These are phyloP conservation scores for Dinocampus coccinellae DNA, from an alignment of 2,888 invertebrate species.

Conservation along the genomic window DNA sequence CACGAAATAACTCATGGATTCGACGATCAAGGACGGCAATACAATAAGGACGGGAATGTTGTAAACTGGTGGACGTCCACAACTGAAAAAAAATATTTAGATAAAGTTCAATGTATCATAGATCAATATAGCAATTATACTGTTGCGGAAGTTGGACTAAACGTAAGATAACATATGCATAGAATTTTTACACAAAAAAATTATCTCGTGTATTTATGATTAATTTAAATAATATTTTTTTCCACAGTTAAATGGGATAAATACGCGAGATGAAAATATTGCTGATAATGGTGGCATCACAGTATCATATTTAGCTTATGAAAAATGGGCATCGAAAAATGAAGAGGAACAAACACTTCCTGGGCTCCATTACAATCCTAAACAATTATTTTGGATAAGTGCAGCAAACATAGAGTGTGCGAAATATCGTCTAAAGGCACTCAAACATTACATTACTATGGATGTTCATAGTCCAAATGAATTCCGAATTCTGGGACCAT, in stretches of 20 bases:
- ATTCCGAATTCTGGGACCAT: conserved; percentile 75
- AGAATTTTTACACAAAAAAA: neutral
- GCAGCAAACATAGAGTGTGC: conserved; percentile 77
- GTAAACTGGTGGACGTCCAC: conserved; percentile 92
- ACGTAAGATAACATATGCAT: conserved; percentile 72
- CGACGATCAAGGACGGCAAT: conserved; percentile 89
- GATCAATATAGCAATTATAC: conserved; percentile 94
- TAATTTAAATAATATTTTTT: neutral
- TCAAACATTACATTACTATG: conserved; percentile 85
- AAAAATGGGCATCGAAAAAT: conserved; percentile 79
- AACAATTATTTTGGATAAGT: conserved; percentile 77
- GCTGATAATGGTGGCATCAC: conserved; percentile 96
- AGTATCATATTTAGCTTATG: conserved; percentile 88
- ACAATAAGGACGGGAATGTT: conserved; percentile 90
- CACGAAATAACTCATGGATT: conserved; percentile 95
- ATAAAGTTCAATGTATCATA: conserved; percentile 91
- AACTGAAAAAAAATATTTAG: conserved; percentile 83
- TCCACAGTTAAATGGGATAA: conserved; percentile 86
- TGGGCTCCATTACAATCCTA: conserved; percentile 78
- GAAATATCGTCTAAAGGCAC: conserved; percentile 74
- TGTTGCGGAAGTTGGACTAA: conserved; percentile 80
- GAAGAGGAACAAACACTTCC: conserved; percentile 78
- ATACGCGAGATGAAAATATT: conserved; percentile 94
- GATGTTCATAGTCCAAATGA: conserved; percentile 81
- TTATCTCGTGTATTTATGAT: neutral